Percentiles rank a stretch among this genome's conserved stretches.
Conservation (phyloP, 2,888 invertebrate genomes). For the Boloria selene region DNA sequence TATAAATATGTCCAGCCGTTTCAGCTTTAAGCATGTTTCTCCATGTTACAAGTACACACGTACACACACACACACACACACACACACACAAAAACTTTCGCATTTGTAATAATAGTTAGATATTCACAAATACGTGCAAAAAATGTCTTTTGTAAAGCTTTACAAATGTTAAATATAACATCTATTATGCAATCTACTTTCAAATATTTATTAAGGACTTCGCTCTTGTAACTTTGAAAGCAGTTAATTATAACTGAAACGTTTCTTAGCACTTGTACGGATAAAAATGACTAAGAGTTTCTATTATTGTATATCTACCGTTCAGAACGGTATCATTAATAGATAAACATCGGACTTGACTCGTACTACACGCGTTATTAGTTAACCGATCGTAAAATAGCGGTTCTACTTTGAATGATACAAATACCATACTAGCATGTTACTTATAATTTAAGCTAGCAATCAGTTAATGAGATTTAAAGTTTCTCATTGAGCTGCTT, state of each 20-base stretch:
- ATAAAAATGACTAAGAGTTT: slow-evolving; percentile 20
- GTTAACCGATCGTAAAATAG: slow-evolving; percentile 25
- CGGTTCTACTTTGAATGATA: slow-evolving; percentile 19
- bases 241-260: not conserved
- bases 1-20: too few species aligned
- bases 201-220: not conserved
- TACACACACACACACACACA: too few species aligned
- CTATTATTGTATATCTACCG: slow-evolving; percentile 35
- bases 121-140: too few species aligned
- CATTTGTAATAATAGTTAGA: too few species aligned
- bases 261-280: not conserved
- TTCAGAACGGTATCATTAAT: slow-evolving; percentile 44
- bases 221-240: not conserved
- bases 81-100: too few species aligned
- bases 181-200: too few species aligned
- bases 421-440: not conserved
- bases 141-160: too few species aligned
- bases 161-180: too few species aligned
- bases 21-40: too few species aligned
- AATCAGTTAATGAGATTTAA: not conserved
- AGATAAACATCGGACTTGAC: slow-evolving; percentile 44
- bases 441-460: slow-evolving; percentile 6
- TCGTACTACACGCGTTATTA: slow-evolving; percentile 12
- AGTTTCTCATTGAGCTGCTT: not conserved
- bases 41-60: too few species aligned